Evolutionary conservation across 1,140 invertebrate genomes (phyloP).

Genomic region (Whitmania pigra): DNA sequence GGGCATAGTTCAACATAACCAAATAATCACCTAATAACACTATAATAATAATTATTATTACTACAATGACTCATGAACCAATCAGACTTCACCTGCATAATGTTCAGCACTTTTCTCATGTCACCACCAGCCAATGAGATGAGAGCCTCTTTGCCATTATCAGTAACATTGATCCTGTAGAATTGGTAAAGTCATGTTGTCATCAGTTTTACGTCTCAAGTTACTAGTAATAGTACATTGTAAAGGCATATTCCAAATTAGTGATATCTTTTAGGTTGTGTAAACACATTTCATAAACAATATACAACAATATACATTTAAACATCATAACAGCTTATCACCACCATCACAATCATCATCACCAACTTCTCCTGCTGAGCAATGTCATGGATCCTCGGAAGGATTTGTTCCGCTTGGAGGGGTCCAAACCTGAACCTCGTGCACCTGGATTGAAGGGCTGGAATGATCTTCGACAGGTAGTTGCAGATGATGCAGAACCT

Average conservation of each 20-base stretch:
- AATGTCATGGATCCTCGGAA: constrained; percentile 74
- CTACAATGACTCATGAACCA: too few relatives aligned
- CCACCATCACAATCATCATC: not conserved
- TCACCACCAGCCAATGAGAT: constrained; percentile 84
- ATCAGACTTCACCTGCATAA: constrained; percentile 57
- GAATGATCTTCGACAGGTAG: constrained; percentile 95
- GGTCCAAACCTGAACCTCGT: constrained; percentile 94
- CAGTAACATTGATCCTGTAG: constrained; percentile 64
- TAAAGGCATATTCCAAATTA: too few relatives aligned
- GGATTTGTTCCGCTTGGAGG: constrained; percentile 64
- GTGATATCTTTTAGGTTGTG: too few relatives aligned
- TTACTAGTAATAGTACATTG: constrained; percentile 13
- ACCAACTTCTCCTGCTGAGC: constrained; percentile 62
- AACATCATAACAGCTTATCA: too few relatives aligned
- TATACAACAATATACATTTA: too few relatives aligned
- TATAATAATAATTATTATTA: too few relatives aligned
- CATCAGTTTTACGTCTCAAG: too few relatives aligned
- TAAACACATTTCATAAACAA: too few relatives aligned
- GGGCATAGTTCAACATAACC: too few relatives aligned
- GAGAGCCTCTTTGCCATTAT: constrained; percentile 79
- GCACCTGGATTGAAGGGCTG: constrained; percentile 91
- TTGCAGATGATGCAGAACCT: constrained; percentile 98
- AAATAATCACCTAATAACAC: too few relatives aligned
- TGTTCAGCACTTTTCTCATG: constrained; percentile 92
- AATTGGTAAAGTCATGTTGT: constrained; percentile 29